Evolutionary conservation across 2,113 vertebrate species (phyloP).

Genomic region (Rhagologus leucostigma): DNA sequence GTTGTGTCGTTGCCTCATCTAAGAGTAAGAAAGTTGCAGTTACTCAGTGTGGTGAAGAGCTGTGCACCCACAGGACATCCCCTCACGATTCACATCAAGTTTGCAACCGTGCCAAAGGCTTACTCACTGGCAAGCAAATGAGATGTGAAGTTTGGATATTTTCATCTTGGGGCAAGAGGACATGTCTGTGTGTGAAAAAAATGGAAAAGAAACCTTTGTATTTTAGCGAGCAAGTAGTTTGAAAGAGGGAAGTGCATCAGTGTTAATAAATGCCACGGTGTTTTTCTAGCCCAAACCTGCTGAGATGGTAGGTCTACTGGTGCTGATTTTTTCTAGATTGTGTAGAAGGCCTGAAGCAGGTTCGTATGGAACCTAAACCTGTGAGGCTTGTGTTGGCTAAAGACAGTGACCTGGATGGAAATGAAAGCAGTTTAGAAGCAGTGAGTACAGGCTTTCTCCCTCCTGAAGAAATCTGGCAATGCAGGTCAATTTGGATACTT

Average conservation of each 20-base stretch:
- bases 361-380: background rate
- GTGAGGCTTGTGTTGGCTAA: background rate
- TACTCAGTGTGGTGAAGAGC: background rate
- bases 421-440: background rate
- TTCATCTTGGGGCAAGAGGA: background rate
- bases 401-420: background rate
- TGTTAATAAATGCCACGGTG: accelerated
- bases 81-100: background rate
- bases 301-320: background rate
- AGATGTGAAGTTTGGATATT: background rate
- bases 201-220: background rate
- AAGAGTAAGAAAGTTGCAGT: background rate
- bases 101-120: background rate
- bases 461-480: background rate
- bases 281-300: background rate
- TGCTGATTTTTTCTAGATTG: background rate
- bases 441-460: background rate
- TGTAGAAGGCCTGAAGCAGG: background rate
- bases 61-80: background rate
- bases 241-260: background rate
- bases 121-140: constrained; percentile 12
- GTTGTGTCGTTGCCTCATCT: accelerated
- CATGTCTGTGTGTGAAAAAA: background rate
- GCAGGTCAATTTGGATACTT: background rate
- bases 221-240: background rate